Evolutionary conservation across 1,140 invertebrate species (phyloP), one percentile per base, ranked within the genome.

Genomic region (Ptiloglossa arizonensis): DNA sequence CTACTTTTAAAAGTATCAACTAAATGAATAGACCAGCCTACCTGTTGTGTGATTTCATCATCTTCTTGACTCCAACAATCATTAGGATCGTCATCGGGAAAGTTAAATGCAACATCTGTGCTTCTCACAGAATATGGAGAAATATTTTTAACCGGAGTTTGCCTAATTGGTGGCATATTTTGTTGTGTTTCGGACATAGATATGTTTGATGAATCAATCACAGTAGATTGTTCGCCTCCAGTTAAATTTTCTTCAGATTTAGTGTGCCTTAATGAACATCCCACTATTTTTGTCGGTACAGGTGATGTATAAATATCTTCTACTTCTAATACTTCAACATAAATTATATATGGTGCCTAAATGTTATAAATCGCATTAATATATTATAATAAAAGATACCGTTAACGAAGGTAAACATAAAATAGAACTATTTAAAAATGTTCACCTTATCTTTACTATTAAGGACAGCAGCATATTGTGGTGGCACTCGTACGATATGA

Each of bases 381-480:
- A 24, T 62, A 63, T 60, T 11, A 44, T 5, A 17, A 52, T 73
- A 27, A 48, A 17, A 24, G 41, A 41, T 24, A 3, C 8, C 11
- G 5, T 17, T 54, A 46, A 24, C 0, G 2, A 46, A 11, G 11
- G 9, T 19, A 27, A 19, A 6, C 4, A 15, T 27, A 19, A 48
- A 32, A 56, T 24, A 22, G 19, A 5, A 11, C 2, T 38, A 24
- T 48, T 46, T 48, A 13, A n/a, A 44, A 32, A 22, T 35, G 8
- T 59, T 76, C 41, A 97, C 96, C 94, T 99, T 99, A 92, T 99
- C 98, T 94, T 99, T 99, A 63, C 98, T 99, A 92, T 99, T 99
- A 64, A 99, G 95, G 57, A 99, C 98, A 66, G 98, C 98, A 59
- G 98, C 97, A 83, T 97, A 97, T 85, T 98, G 97, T 75, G 98